Percentiles rank a stretch among this genome's conserved stretches.
These are phyloP conservation scores for Nestor notabilis DNA, from an alignment of 2,113 vertebrate genomes.

Conservation along the genomic window DNA sequence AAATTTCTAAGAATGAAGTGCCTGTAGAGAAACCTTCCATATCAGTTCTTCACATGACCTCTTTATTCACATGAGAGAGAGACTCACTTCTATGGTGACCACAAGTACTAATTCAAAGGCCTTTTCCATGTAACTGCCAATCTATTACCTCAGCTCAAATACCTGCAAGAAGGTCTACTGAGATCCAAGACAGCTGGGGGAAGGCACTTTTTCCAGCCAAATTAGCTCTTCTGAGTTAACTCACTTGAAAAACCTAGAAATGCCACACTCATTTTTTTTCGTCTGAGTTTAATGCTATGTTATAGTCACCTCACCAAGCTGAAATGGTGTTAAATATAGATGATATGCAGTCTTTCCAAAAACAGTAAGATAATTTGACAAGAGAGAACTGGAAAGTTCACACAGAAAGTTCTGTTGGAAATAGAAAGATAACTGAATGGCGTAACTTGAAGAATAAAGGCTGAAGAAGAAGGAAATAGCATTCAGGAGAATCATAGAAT, in stretches of 20 bases:
- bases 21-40: conserved; percentile 32
- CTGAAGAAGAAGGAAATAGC: background rate
- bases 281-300: conserved; percentile 53
- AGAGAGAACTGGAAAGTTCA: conserved; percentile 46
- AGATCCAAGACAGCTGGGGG: background rate
- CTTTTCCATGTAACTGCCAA: conserved; percentile 15
- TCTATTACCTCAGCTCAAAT: background rate
- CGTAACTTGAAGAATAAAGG: background rate
- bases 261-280: conserved; percentile 47
- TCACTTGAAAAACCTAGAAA: conserved; percentile 53
- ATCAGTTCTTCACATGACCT: background rate
- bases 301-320: conserved; percentile 53
- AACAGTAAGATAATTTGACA: conserved; percentile 47
- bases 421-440: background rate
- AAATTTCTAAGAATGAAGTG: conserved; percentile 57
- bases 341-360: conserved; percentile 46
- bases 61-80: conserved; percentile 19
- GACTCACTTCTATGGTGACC: background rate
- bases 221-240: conserved; percentile 42
- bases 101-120: conserved; percentile 18
- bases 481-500: background rate
- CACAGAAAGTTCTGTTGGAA: conserved; percentile 8
- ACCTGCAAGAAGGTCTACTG: background rate
- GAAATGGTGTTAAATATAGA: conserved; percentile 63
- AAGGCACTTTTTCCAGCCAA: conserved; percentile 32